Percentiles rank a stretch among this genome's conserved stretches.
phyloP scores from a whole-genome alignment of 2,797 vertebrate genomes.

The Delichon dasypus region DNA sequence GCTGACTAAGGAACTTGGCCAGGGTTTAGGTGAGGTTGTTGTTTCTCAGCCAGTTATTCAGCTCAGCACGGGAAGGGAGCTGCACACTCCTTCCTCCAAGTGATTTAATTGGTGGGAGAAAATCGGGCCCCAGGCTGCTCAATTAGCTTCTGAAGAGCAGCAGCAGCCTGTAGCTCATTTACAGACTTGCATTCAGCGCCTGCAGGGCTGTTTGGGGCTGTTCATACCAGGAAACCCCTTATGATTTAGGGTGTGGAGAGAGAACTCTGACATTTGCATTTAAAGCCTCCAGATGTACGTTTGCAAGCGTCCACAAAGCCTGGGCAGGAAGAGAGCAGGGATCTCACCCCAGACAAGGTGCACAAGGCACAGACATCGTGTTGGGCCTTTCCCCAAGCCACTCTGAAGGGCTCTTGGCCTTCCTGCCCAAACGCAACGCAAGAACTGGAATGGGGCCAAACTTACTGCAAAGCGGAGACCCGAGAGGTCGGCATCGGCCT shows the following conservation, averaged over 20 bases:
- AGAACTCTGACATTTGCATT: background rate
- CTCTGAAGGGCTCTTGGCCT: background rate
- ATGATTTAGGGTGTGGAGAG: background rate
- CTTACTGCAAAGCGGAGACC: conserved; percentile 91
- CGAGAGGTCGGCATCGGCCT: conserved; percentile 83
- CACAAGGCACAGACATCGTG: background rate
- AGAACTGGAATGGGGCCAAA: background rate
- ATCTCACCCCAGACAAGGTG: background rate
- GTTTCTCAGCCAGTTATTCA: conserved; percentile 15
- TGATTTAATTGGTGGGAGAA: background rate
- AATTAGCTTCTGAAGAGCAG: conserved; percentile 2
- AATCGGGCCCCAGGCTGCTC: background rate
- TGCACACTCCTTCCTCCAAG: background rate
- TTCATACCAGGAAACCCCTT: background rate
- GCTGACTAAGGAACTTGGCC: background rate
- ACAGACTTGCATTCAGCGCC: background rate
- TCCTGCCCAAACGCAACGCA: background rate
- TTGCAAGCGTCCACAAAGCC: background rate
- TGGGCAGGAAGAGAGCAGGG: background rate
- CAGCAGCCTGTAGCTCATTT: background rate
- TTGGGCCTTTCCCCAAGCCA: background rate
- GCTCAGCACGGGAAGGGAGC: background rate
- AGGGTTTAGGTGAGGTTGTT: background rate
- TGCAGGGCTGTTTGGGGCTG: background rate
- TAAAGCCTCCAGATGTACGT: background rate